phyloP scores from a whole-genome alignment of 2,888 invertebrate species.

The Andrena camellia region DNA sequence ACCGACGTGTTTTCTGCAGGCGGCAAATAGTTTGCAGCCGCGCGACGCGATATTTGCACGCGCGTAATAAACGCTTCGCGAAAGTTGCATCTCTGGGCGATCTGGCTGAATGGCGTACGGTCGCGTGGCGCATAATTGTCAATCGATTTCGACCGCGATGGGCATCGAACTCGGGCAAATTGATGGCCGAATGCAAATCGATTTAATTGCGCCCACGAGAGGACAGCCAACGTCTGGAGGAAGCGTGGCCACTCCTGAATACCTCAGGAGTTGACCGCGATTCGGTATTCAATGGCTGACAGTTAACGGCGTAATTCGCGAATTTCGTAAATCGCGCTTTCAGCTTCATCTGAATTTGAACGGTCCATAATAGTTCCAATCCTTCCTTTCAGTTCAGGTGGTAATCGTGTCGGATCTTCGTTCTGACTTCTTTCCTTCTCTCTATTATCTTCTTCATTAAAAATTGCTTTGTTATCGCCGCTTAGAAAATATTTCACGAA shows the following conservation, averaged over 20 bases:
- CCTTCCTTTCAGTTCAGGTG: not conserved
- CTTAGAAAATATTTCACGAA: too few relatives aligned
- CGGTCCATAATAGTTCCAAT: not conserved
- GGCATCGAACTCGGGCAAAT: constrained; percentile 49
- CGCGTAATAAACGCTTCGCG: constrained; percentile 26
- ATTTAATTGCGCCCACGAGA: constrained; percentile 54
- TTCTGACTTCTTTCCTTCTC: not conserved
- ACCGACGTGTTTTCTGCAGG: constrained; percentile 1
- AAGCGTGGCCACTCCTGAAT: constrained; percentile 39
- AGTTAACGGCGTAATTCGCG: not conserved
- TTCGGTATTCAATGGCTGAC: constrained; percentile 33
- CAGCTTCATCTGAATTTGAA: too few relatives aligned
- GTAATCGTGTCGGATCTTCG: too few relatives aligned
- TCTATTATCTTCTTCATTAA: not conserved
- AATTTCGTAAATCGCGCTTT: constrained; percentile 3
- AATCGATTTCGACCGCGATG: constrained; percentile 43
- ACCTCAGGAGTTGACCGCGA: constrained; percentile 37
- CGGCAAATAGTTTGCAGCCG: constrained; percentile 1
- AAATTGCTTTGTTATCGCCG: not conserved
- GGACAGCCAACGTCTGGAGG: constrained; percentile 49
- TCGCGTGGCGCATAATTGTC: constrained; percentile 47
- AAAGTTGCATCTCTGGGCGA: constrained; percentile 30
- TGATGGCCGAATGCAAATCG: constrained; percentile 62
- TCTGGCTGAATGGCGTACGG: constrained; percentile 9
- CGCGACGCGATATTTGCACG: not conserved